These are phyloP conservation scores for Hyla sarda DNA, from an alignment of 2,113 vertebrate genomes.

Conservation along the genomic window DNA sequence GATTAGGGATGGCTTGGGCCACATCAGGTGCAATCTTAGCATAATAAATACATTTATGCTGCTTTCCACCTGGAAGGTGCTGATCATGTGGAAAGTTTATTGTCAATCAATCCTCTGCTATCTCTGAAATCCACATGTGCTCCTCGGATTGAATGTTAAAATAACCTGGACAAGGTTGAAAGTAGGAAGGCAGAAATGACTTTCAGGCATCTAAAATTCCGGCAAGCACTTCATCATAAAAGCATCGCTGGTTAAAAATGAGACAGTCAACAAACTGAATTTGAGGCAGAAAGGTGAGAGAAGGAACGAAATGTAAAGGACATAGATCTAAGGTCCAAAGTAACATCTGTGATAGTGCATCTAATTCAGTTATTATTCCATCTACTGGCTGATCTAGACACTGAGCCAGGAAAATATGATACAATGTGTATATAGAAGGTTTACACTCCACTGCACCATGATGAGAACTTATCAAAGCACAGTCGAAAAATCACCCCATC, in stretches of 20 bases:
- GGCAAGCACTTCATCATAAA: conserved; percentile 58
- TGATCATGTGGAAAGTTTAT: conserved; percentile 44
- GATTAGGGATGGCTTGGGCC: conserved; percentile 49
- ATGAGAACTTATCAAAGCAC: conserved; percentile 68
- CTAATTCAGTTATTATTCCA: conserved; percentile 67
- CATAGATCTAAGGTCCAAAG: conserved; percentile 63
- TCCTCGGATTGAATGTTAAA: conserved; percentile 34
- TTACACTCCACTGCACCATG: conserved; percentile 66
- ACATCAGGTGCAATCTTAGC: conserved; percentile 50
- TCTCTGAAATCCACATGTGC: conserved; percentile 42
- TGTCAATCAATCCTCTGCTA: conserved; percentile 61
- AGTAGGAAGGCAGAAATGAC: conserved; percentile 56
- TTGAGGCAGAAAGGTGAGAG: conserved; percentile 63
- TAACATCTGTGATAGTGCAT: conserved; percentile 68
- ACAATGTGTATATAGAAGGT: conserved; percentile 64
- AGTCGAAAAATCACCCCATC: conserved; percentile 62
- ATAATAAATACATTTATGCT: conserved; percentile 55
- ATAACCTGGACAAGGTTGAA: conserved; percentile 33
- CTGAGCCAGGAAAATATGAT: conserved; percentile 67
- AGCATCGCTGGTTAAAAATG: conserved; percentile 46
- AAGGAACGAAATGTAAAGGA: conserved; percentile 60
- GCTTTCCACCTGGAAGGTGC: not conserved
- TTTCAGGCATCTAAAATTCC: conserved; percentile 62
- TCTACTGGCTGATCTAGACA: conserved; percentile 65
- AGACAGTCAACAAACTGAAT: conserved; percentile 51